Percentiles rank a stretch among this genome's conserved stretches.
These are phyloP conservation scores for Enteromius unitaeniatus DNA, from an alignment of 2,797 vertebrate species.

Conservation along the genomic window DNA sequence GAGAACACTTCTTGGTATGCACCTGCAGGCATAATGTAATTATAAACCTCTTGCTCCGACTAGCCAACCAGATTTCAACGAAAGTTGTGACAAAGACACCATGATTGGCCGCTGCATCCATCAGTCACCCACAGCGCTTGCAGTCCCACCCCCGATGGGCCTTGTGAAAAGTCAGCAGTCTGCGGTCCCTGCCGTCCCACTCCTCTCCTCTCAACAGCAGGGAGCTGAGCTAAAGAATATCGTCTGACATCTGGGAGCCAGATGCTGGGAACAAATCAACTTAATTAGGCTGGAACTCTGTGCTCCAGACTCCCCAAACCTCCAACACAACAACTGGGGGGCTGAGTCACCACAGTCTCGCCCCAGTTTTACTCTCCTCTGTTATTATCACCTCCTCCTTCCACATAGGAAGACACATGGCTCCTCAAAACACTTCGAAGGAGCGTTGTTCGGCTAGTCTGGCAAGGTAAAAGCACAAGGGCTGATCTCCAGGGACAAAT, in stretches of 20 bases:
- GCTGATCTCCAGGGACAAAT: slow-evolving; percentile 33
- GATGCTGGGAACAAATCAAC: slow-evolving; percentile 66
- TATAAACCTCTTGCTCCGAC: background rate
- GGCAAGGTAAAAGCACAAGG: slow-evolving; percentile 30
- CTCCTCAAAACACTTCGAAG: background rate
- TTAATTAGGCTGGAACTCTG: slow-evolving; percentile 65
- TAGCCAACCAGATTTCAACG: slow-evolving; percentile 53
- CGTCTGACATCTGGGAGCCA: slow-evolving; percentile 66
- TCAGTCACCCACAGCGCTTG: background rate
- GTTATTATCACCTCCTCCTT: slow-evolving; percentile 50
- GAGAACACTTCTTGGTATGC: slow-evolving; percentile 5
- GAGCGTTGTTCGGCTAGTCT: slow-evolving; percentile 7
- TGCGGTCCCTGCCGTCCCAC: slow-evolving; percentile 40
- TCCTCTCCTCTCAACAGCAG: slow-evolving; percentile 33
- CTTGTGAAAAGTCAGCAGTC: slow-evolving; percentile 48
- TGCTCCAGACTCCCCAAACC: slow-evolving; percentile 59
- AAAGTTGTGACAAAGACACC: background rate
- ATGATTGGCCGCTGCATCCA: background rate
- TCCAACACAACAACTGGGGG: slow-evolving; percentile 54
- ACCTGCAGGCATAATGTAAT: slow-evolving; percentile 23
- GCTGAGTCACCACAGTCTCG: slow-evolving; percentile 47
- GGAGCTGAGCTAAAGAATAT: slow-evolving; percentile 47
- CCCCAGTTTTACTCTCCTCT: slow-evolving; percentile 37
- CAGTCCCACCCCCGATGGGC: slow-evolving; percentile 19
- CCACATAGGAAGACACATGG: slow-evolving; percentile 37